These are phyloP conservation scores for Tupaia tana DNA, from an alignment of 2,113 vertebrate species.

Conservation along the genomic window DNA sequence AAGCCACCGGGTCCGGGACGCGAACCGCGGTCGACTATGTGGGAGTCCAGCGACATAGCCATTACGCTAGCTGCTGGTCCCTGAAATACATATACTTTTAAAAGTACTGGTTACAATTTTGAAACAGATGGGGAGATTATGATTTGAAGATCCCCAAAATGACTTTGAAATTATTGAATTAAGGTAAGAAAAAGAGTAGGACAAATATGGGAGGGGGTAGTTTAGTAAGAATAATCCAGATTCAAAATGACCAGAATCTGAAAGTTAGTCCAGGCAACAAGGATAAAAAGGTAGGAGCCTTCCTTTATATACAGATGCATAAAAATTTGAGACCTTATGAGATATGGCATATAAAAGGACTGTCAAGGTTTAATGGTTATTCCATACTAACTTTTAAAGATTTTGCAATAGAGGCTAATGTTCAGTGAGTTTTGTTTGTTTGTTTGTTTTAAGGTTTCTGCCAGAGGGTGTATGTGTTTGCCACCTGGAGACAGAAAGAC, in stretches of 20 bases:
- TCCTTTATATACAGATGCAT: slow-evolving; percentile 23
- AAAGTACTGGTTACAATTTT: slow-evolving; percentile 20
- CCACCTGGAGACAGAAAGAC: too few relatives aligned
- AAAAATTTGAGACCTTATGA: slow-evolving; percentile 21
- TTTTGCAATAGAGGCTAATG: neutral
- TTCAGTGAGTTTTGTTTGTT: neutral
- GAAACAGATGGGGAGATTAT: slow-evolving; percentile 2
- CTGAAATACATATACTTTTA: neutral
- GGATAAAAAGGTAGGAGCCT: neutral
- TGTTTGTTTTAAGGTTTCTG: too few relatives aligned
- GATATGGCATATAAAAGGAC: neutral
- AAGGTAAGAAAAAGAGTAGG: slow-evolving; percentile 3
- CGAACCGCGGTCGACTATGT: too few relatives aligned
- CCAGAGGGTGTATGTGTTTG: too few relatives aligned
- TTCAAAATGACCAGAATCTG: neutral
- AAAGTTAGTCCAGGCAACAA: neutral
- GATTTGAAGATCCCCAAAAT: slow-evolving; percentile 33
- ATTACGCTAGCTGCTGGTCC: too few relatives aligned
- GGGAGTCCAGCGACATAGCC: too few relatives aligned
- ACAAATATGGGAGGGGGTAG: neutral
- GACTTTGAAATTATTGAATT: slow-evolving; percentile 33
- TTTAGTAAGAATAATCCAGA: neutral
- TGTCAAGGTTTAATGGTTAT: neutral
- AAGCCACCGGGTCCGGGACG: too few relatives aligned
- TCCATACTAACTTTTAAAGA: slow-evolving; percentile 15